A percentile compares a stretch with the other conserved stretches of the same genome.
These are phyloP conservation scores for Petrolisthes manimaculis DNA, from an alignment of 2,888 invertebrate species.

Conservation along the genomic window DNA sequence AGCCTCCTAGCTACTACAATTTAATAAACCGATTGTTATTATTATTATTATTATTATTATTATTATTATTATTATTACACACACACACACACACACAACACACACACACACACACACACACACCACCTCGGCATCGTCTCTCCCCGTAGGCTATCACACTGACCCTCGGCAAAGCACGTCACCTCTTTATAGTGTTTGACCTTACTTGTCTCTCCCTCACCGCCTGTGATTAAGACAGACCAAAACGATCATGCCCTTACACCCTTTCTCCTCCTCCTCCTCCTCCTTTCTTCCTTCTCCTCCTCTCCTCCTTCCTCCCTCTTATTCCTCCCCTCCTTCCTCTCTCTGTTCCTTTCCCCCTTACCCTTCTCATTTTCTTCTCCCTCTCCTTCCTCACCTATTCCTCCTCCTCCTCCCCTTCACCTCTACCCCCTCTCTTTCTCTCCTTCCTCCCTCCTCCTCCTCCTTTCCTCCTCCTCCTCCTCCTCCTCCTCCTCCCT, in stretches of 20 bases:
- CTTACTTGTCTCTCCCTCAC: slow-evolving; percentile 22
- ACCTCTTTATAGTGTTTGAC: slow-evolving; percentile 31
- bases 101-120: too few relatives aligned
- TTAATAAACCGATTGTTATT: too few relatives aligned
- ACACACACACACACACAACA: too few relatives aligned
- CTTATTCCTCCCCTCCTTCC: neutral
- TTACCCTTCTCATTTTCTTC: neutral
- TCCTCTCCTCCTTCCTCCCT: neutral
- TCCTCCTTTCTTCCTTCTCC: neutral
- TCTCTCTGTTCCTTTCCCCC: neutral
- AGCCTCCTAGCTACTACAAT: too few relatives aligned
- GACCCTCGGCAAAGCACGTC: too few relatives aligned
- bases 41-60: too few relatives aligned
- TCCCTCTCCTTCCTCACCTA: neutral
- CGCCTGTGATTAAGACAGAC: neutral
- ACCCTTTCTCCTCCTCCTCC: neutral
- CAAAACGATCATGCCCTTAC: neutral
- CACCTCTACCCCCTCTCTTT: neutral
- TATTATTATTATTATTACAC: too few relatives aligned
- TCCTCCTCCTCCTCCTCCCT: neutral
- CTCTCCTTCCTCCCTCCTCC: neutral
- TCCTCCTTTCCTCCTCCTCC: neutral
- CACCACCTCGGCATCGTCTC: too few relatives aligned
- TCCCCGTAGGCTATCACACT: too few relatives aligned
- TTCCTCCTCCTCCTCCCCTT: neutral